Base-by-base conservation (phyloP, 2,888 invertebrate genomes). In the Agriopis marginaria region DNA sequence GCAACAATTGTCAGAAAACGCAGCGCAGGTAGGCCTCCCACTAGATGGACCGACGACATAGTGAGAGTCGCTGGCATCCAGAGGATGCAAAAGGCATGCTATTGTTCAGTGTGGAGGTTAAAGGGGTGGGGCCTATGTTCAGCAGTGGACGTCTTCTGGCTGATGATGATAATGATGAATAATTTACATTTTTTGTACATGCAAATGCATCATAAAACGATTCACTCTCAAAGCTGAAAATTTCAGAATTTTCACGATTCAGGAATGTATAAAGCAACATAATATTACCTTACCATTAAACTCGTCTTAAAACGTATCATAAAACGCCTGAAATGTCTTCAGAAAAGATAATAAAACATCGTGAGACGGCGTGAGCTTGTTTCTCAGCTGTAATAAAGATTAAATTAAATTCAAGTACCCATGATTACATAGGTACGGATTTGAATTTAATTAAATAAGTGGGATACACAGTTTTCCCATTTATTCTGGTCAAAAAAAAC, bases 291-390 rank as follows among this genome's bases (percentile, higher is more conserved):
- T 23, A 0, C 56, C 50, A 62, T 62, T 69, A 69, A 69, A 69
- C 39, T 51, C n/a, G 56, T 42, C 61, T 64, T 68, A 60, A 54
- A 61, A 50, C 40, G 49, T 9, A 12, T 39, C 56, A 32, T 69
- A 69, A 68, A 69, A 62, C 39, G 60, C 0, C 55, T 61, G 39
- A 61, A 64, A 68, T 10, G 44, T 39, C 64, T 51, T 50, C 45
- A 32, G 23, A 56, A 65, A 69, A 56, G 64, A 40, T 62, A 69
- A 69, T 69, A 69, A 69, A 69, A 50, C 64, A 55, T 10, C 51
- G 51, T 62, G 55, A 61, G 55, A 56, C 17, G 69, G 54, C 45
- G 53, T 59, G 40, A 50, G 60, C 49, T 45, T 68, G 50, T 61
- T 54, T 47, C 53, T n/a, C 7, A 65, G 39, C n/a, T 49, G 45